Conservation (phyloP, 2,888 invertebrate species). For the Biston betularia region DNA sequence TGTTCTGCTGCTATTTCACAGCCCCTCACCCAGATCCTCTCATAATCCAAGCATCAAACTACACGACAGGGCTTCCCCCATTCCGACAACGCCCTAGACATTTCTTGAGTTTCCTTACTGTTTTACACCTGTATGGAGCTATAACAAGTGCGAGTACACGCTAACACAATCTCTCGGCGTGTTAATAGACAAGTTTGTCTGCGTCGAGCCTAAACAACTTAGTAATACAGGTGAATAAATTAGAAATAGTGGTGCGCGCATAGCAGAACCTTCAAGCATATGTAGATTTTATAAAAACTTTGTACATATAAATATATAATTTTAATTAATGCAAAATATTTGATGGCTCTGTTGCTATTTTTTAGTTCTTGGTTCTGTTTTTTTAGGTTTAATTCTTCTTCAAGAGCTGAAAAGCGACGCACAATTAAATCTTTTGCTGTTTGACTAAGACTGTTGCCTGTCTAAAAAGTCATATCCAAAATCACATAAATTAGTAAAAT, state of each 20-base stretch:
- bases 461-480: no score
- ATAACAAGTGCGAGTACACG: conserved; percentile 28
- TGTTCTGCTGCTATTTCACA: no score
- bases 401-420: no score
- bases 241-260: conserved; percentile 8
- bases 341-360: no score
- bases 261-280: not conserved
- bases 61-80: no score
- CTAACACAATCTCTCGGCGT: conserved; percentile 38
- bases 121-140: conserved; percentile 6
- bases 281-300: not conserved
- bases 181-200: conserved; percentile 42
- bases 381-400: no score
- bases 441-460: no score
- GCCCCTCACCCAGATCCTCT: no score
- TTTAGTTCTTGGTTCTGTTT: no score
- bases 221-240: conserved; percentile 20
- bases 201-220: conserved; percentile 24
- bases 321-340: not conserved
- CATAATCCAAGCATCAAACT: no score
- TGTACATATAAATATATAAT: not conserved
- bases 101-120: conserved; percentile 1
- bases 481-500: no score
- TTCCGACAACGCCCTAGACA: not conserved
- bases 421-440: no score